Evolutionary conservation across 2,113 vertebrate genomes (phyloP), one percentile per base, ranked within the genome.

Genomic region (Mesitornis unicolor): DNA sequence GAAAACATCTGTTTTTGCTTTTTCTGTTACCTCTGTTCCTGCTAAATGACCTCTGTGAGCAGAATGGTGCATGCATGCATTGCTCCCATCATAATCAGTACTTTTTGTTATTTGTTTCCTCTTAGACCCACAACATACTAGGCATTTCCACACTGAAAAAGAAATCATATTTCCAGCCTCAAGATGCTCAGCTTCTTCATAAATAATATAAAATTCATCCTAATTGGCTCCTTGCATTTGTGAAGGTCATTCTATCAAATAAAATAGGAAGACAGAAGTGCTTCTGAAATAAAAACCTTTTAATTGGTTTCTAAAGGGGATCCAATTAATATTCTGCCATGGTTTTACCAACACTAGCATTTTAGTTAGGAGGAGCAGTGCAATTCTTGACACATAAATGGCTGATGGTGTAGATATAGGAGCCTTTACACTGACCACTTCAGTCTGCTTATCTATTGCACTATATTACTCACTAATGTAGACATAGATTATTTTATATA

Each of bases 391-490:
- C 31, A 9, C 16, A 26, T 16, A 56, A 47, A 13, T 33, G 18
- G 16, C 35, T 54, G 51, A 12, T n/a, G 21, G 13, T 36, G 13
- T 13, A 15, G 28, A 6, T 40, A 28, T 19, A 19, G 47, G 33
- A 48, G 50, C 6, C 77, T 78, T 87, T 90, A 17, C 28, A n/a
- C n/a, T 12, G 20, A 38, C 31, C 12, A 9, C 47, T 11, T 53
- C 60, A 48, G 19, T 42, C 51, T 70, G 51, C 61, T 90, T 51
- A n/a, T 35, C 43, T 43, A 3, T 69, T 47, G 17, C 50, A 31
- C 17, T 2, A 1, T 19, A 21, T 21, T 26, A 40, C 40, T 75
- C 6, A 2, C 31, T 57, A 18, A 21, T 0, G 2, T 7, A 75
- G 42, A 48, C 31, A 14, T 4, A 40, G 3, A 0, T 13, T 53